phyloP scores from a whole-genome alignment of 2,113 vertebrate species.

The Callithrix jacchus region DNA sequence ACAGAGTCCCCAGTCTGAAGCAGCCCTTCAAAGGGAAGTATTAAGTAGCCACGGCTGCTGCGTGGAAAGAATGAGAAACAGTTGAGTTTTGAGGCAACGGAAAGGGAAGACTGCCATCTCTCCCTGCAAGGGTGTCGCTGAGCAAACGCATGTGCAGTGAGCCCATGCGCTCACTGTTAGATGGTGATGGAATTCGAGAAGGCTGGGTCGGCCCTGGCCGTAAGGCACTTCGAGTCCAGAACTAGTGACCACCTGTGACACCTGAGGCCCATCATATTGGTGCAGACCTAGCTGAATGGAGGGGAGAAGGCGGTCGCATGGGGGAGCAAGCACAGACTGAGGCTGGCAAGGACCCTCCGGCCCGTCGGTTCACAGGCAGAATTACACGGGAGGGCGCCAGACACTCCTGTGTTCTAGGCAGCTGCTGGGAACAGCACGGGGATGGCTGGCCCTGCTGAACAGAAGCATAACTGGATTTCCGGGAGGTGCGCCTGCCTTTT shows the following conservation, averaged over 20 bases:
- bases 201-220: neutral
- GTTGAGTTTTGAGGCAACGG: neutral
- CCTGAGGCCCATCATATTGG: neutral
- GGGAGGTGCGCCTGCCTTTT: neutral
- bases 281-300: neutral
- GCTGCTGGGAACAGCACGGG: neutral
- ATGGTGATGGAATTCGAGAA: neutral
- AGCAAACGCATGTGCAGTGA: neutral
- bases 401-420: too few species aligned
- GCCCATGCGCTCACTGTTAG: neutral
- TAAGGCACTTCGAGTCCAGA: neutral
- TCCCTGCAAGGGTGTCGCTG: neutral
- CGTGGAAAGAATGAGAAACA: neutral
- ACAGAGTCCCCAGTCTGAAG: neutral
- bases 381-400: rapidly evolving
- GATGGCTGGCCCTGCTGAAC: neutral
- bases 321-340: neutral
- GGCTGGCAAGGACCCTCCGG: too few species aligned
- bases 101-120: neutral
- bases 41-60: neutral
- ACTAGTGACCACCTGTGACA: neutral
- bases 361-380: neutral
- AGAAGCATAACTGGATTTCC: rapidly evolving
- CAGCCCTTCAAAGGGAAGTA: too few species aligned
- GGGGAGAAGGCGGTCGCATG: neutral